Evolutionary conservation across 2,888 invertebrate species (phyloP), one percentile per base, ranked within the genome.

Genomic region (Pachymerium ferrugineum): DNA sequence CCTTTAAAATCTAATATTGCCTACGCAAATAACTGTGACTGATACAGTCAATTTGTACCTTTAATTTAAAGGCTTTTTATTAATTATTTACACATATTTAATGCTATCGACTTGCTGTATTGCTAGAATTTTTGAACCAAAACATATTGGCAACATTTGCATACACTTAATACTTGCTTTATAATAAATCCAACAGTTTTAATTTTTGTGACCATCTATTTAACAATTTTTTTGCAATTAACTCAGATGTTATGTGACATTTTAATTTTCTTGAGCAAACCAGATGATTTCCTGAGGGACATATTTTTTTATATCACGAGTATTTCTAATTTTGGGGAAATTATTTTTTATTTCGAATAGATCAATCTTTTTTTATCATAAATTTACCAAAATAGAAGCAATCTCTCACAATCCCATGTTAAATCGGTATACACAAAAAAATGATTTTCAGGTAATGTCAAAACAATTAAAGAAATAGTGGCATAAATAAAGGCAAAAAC

Each of bases 51-150:
- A 47, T 47, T 47, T 47, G 47, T 19, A 22, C 47, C 47, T 47
- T 47, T 47, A 47, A 47, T 47, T 47, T 47, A 47, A 47, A 47
- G 47, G 47, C 47, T 47, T 19, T 47, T 47, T 47, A 47, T 16
- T n/a, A n/a, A 16, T 1, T 47, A 47, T 47, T 47, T 47, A 47
- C 47, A 47, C 22, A 8, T n/a, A n/a, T n/a, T 4, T 47, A 47
- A 1, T 47, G n/a, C 47, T 47, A 47, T 47, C 10, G 19, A 47
- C 19, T 47, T 16, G 47, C 47, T 47, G 47, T 47, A 47, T 47
- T 47, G 47, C 47, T 47, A 47, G 22, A 22, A 47, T n/a, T n/a
- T n/a, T n/a, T n/a, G n/a, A n/a, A n/a, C n/a, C n/a, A n/a, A n/a
- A n/a, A n/a, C n/a, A n/a, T n/a, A n/a, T n/a, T n/a, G n/a, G n/a